These are phyloP conservation scores for Anhinga rufa DNA, from an alignment of 2,113 vertebrate genomes.

Conservation along the genomic window DNA sequence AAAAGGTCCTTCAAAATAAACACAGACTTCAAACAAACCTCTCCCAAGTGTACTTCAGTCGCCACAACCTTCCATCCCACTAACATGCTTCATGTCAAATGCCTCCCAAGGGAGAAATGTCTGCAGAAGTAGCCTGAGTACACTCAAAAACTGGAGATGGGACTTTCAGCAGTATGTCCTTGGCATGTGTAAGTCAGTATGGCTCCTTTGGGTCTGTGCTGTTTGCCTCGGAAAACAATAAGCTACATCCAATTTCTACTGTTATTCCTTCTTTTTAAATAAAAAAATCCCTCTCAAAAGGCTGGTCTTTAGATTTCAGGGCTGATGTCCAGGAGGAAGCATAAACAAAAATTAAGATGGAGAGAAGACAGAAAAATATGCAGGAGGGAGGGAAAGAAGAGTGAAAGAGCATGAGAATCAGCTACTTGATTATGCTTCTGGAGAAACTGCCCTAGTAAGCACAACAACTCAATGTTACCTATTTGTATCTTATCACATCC, in stretches of 20 bases:
- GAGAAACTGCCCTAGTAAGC: conserved; percentile 39
- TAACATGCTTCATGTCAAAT: not conserved
- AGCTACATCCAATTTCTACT: not conserved
- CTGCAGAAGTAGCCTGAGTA: not conserved
- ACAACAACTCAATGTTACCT: conserved; percentile 19
- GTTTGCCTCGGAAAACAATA: not conserved
- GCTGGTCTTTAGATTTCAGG: not conserved
- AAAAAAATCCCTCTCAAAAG: not conserved
- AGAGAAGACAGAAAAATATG: not conserved
- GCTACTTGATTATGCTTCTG: conserved; percentile 33
- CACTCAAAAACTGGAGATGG: not conserved
- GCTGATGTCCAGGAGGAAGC: not conserved
- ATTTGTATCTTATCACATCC: conserved; percentile 49
- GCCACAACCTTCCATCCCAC: not conserved
- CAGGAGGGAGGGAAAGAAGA: not conserved
- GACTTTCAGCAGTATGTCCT: not conserved
- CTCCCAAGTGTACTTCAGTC: not conserved
- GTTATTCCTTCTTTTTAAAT: not conserved
- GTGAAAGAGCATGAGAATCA: not conserved
- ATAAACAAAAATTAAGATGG: not conserved
- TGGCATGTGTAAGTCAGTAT: not conserved
- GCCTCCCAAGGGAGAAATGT: not conserved
- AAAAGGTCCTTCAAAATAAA: not conserved
- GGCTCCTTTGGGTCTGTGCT: not conserved
- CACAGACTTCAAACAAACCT: not conserved